Percentiles rank a stretch among this genome's conserved stretches.
phyloP scores from a whole-genome alignment of 2,888 invertebrate genomes.

The Cylloceria caligata region DNA sequence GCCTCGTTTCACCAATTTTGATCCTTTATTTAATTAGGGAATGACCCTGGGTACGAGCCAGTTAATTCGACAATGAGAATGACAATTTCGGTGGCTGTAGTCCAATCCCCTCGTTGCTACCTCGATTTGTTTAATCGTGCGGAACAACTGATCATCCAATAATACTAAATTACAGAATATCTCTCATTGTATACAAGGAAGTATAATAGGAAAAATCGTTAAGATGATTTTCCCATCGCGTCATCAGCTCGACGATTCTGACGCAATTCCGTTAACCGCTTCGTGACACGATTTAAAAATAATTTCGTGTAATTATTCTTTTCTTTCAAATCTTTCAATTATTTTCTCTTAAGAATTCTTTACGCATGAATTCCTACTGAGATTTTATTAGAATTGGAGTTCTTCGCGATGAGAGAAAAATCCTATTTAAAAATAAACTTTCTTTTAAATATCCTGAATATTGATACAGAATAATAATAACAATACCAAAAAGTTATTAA shows the following conservation, averaged over 20 bases:
- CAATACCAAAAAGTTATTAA: too few relatives aligned
- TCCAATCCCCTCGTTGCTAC: constrained; percentile 31
- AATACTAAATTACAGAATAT: constrained; percentile 20
- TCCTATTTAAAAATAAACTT: too few relatives aligned
- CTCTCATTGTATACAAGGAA: constrained; percentile 5
- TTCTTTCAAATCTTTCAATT: too few relatives aligned
- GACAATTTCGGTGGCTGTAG: constrained; percentile 65
- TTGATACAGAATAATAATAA: too few relatives aligned
- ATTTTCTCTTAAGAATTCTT: too few relatives aligned
- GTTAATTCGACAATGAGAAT: constrained; percentile 64
- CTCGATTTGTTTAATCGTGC: constrained; percentile 64
- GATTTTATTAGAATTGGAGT: too few relatives aligned
- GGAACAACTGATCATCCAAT: constrained; percentile 51
- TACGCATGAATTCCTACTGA: too few relatives aligned
- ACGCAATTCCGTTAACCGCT: neutral
- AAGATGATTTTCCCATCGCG: neutral
- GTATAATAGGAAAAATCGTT: neutral
- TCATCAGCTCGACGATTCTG: neutral
- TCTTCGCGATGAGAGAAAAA: too few relatives aligned
- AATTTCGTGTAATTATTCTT: too few relatives aligned
- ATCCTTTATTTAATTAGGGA: constrained; percentile 83
- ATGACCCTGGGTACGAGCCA: constrained; percentile 67
- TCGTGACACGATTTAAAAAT: neutral
- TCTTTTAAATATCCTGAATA: too few relatives aligned
- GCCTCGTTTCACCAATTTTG: constrained; percentile 77